Evolutionary conservation across 2,113 vertebrate species (phyloP), one percentile per base, ranked within the genome.

Genomic region (Dascyllus trimaculatus): DNA sequence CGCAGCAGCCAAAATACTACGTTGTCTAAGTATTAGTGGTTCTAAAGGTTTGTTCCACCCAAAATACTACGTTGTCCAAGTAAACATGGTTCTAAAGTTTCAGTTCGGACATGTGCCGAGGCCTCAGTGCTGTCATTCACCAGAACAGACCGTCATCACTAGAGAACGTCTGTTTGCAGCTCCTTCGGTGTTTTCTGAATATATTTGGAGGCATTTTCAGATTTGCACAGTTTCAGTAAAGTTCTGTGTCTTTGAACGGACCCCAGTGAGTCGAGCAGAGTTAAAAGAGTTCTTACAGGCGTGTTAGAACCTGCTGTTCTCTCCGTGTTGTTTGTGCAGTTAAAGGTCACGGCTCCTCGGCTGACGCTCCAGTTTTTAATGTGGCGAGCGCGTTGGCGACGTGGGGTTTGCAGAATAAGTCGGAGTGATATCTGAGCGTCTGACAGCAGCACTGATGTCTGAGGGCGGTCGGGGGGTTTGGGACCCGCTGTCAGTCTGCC

Each of bases 401-500:
- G 1, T 38, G 61, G 68, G 53, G 51, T 82, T 79, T 79, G 78
- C 35, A 82, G 87, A 89, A 88, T 82, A 84, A 90, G 83, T 88
- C 46, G 15, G 26, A 21, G 54, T 88, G 88, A 91, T 88, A 62
- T 78, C 72, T 70, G 67, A 76, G 69, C 2, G 22, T 17, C 68
- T 85, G 88, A 85, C 88, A 81, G 82, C 81, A 58, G 64, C 58
- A 38, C 46, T 61, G 75, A 78, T 82, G 87, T 86, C 82, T 88
- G 84, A 79, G n/a, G 64, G 79, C 85, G 10, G 77, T 69, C 75
- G 25, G 32, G 75, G 83, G 82, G n/a, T 84, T 77, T 81, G 88
- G 79, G 89, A 91, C 74, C 60, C 26, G n/a, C 88, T 88, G 91
- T 91, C 90, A 90, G 71, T 89, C 74, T 72, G 87, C 46, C 57